phyloP scores from a whole-genome alignment of 2,888 invertebrate species.

The Steinernema scapterisci region DNA sequence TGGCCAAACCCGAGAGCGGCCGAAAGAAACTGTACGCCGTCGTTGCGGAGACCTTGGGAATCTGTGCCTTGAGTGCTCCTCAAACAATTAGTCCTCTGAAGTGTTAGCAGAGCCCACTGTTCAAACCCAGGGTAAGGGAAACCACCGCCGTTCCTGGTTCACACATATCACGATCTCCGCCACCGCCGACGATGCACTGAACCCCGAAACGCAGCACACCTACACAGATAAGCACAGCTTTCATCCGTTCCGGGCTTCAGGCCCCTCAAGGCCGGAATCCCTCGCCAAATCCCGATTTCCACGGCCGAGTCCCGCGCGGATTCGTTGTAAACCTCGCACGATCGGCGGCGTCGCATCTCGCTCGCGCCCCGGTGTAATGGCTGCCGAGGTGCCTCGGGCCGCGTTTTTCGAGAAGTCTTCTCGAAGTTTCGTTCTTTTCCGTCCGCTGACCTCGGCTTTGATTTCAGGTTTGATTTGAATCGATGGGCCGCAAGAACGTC shows the following conservation, averaged over 20 bases:
- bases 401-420: not conserved
- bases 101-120: not conserved
- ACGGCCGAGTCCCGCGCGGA: not conserved
- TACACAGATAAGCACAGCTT: not conserved
- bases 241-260: not conserved
- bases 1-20: not conserved
- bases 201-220: not conserved
- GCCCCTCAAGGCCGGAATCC: not conserved
- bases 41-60: not conserved
- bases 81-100: slow-evolving; percentile 15
- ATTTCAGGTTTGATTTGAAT: not conserved
- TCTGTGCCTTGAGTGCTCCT: slow-evolving; percentile 5
- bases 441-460: not conserved
- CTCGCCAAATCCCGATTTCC: not conserved
- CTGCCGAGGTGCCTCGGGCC: not conserved
- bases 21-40: slow-evolving; percentile 7
- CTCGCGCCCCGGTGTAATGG: not conserved
- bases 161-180: not conserved
- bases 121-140: not conserved
- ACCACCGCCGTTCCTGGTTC: not conserved
- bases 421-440: not conserved
- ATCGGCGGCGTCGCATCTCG: not conserved
- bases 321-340: slow-evolving; percentile 14
- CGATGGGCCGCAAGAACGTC: slow-evolving; percentile 13
- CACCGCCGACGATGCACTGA: not conserved